These are phyloP conservation scores for Bombus polaris DNA, from an alignment of 1,140 invertebrate genomes.

Conservation along the genomic window DNA sequence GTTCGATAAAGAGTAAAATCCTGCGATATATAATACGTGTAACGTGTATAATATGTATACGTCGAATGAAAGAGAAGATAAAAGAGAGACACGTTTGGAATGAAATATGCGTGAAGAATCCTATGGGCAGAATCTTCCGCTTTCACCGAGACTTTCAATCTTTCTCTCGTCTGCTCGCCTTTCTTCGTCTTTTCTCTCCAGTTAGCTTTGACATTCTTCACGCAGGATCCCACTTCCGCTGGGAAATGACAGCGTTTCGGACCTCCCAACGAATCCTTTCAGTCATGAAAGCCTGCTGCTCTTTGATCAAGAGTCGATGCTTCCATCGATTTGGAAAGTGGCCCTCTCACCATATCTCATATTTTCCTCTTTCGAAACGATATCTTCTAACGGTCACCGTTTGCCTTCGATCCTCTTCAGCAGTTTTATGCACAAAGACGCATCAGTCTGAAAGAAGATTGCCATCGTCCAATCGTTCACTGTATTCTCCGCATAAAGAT, in stretches of 20 bases:
- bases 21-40: too few relatives aligned
- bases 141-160: constrained; percentile 22
- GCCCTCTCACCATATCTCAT: not conserved
- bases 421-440: not conserved
- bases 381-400: not conserved
- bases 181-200: not conserved
- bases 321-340: constrained; percentile 11
- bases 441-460: not conserved
- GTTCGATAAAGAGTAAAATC: not conserved
- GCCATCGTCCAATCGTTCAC: not conserved
- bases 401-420: not conserved
- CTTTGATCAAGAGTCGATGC: constrained; percentile 36
- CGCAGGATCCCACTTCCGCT: not conserved
- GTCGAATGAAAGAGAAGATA: not conserved
- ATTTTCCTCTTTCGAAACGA: not conserved
- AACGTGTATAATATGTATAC: not conserved
- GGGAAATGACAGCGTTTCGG: constrained; percentile 18
- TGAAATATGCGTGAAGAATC: constrained; percentile 9
- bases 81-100: not conserved
- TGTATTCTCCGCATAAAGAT: too few relatives aligned
- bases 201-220: not conserved
- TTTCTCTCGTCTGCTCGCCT: not conserved
- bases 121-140: not conserved
- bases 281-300: constrained; percentile 1
- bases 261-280: constrained; percentile 29